These are phyloP conservation scores for Parnassius glacialis DNA, from an alignment of 2,888 invertebrate species.

Conservation along the genomic window DNA sequence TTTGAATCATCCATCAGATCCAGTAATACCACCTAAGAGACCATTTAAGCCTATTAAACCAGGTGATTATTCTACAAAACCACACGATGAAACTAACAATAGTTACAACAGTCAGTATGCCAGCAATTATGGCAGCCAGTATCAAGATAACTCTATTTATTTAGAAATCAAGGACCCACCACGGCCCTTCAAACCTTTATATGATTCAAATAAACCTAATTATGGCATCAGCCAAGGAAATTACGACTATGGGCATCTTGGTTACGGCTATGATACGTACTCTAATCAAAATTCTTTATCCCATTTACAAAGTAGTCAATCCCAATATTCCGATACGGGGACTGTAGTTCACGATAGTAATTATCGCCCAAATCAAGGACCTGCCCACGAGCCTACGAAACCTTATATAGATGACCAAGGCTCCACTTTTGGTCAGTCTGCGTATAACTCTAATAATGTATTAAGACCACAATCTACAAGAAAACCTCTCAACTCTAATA, in stretches of 20 bases:
- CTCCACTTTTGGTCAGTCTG: slow-evolving; percentile 12
- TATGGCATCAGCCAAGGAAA: slow-evolving; percentile 39
- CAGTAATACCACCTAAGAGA: slow-evolving; percentile 39
- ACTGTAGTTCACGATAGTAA: slow-evolving; percentile 7
- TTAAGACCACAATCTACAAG: slow-evolving; percentile 12
- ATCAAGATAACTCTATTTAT: slow-evolving; percentile 60
- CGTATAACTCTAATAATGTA: slow-evolving; percentile 6
- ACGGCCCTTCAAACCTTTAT: slow-evolving; percentile 54
- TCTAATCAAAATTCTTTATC: slow-evolving; percentile 47
- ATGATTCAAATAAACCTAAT: slow-evolving; percentile 44
- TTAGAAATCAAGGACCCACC: slow-evolving; percentile 69
- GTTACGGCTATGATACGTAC: slow-evolving; percentile 48
- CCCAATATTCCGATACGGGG: slow-evolving; percentile 34
- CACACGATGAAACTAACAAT: slow-evolving; percentile 47
- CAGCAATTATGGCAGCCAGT: slow-evolving; percentile 51
- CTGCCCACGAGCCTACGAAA: neutral
- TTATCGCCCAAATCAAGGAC: slow-evolving; percentile 18
- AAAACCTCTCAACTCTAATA: slow-evolving; percentile 21
- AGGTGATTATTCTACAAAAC: slow-evolving; percentile 30
- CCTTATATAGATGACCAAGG: slow-evolving; percentile 16
- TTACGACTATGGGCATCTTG: slow-evolving; percentile 41
- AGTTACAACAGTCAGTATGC: slow-evolving; percentile 58
- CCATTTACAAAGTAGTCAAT: slow-evolving; percentile 43
- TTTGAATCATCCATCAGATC: slow-evolving; percentile 11
- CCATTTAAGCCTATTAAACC: slow-evolving; percentile 47